Percentiles rank a stretch among this genome's conserved stretches.
These are phyloP conservation scores for Centrocercus urophasianus DNA, from an alignment of 2,113 vertebrate species.

Conservation along the genomic window DNA sequence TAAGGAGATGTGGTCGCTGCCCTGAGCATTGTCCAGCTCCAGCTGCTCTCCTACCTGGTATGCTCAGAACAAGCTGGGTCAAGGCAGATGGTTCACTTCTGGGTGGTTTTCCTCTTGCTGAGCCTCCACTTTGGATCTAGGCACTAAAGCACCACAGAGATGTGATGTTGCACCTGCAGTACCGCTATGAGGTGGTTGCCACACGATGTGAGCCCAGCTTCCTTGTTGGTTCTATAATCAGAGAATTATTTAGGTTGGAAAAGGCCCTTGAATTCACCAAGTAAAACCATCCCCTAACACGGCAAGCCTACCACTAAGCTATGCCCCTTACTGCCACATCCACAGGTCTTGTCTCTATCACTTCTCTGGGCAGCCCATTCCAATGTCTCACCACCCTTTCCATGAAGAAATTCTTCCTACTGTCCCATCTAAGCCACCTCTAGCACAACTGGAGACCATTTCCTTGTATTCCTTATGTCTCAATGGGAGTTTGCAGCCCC, in stretches of 20 bases:
- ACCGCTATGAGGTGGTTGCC: not conserved
- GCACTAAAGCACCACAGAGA: not conserved
- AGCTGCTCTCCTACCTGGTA: accelerated
- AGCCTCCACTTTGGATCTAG: not conserved
- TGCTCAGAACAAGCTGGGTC: not conserved
- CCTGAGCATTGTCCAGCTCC: not conserved
- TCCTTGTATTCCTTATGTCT: not conserved
- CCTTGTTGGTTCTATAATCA: not conserved
- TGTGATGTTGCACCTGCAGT: not conserved
- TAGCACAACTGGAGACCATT: not conserved
- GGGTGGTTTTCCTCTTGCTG: not conserved
- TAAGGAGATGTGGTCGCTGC: not conserved
- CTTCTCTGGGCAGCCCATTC: not conserved
- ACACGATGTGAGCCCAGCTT: accelerated
- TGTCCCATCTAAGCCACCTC: not conserved
- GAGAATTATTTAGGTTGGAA: not conserved
- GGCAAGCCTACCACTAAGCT: not conserved
- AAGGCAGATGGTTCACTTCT: accelerated
- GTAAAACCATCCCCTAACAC: not conserved
- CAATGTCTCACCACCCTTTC: not conserved
- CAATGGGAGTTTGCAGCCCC: not conserved
- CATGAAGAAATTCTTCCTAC: not conserved
- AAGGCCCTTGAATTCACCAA: not conserved
- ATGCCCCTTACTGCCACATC: not conserved
- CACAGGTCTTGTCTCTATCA: not conserved